Evolutionary conservation across 2,113 vertebrate genomes (phyloP).

Genomic region (Caranx melampygus): DNA sequence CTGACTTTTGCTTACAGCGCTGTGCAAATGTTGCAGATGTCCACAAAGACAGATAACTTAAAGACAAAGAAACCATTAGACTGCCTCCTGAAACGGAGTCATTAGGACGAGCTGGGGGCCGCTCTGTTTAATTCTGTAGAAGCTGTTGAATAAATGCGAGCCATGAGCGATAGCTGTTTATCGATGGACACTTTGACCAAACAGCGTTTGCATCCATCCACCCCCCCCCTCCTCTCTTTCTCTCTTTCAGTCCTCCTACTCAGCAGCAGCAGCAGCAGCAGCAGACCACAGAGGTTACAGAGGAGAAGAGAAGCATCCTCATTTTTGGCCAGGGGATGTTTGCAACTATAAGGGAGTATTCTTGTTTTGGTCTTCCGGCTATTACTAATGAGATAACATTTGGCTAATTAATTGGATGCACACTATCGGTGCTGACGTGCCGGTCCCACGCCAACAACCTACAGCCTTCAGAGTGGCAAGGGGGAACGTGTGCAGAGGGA

Average conservation of each 20-base stretch:
- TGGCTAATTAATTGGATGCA: slow-evolving; percentile 73
- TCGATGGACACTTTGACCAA: slow-evolving; percentile 66
- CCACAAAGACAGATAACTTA: slow-evolving; percentile 75
- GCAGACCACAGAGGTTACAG: slow-evolving; percentile 65
- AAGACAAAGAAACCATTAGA: slow-evolving; percentile 77
- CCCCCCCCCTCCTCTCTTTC: background rate
- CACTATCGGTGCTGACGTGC: slow-evolving; percentile 64
- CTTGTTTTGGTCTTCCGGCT: slow-evolving; percentile 67
- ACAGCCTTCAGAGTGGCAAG: slow-evolving; percentile 63
- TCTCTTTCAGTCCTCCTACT: slow-evolving; percentile 72
- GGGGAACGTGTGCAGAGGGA: slow-evolving; percentile 50
- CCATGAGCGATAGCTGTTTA: slow-evolving; percentile 63
- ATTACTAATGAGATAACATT: slow-evolving; percentile 69
- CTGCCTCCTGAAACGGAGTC: slow-evolving; percentile 64
- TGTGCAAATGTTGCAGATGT: slow-evolving; percentile 75
- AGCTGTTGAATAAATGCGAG: slow-evolving; percentile 60
- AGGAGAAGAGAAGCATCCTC: slow-evolving; percentile 60
- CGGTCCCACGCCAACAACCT: slow-evolving; percentile 62
- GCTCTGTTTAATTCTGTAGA: slow-evolving; percentile 59
- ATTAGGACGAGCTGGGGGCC: slow-evolving; percentile 62
- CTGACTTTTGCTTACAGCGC: slow-evolving; percentile 78
- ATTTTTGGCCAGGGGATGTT: slow-evolving; percentile 63
- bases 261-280: slow-evolving; percentile 61
- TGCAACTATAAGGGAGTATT: slow-evolving; percentile 69
- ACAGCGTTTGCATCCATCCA: slow-evolving; percentile 38